Evolutionary conservation across 2,797 vertebrate species (phyloP).

Genomic region (Sebastes cheni): DNA sequence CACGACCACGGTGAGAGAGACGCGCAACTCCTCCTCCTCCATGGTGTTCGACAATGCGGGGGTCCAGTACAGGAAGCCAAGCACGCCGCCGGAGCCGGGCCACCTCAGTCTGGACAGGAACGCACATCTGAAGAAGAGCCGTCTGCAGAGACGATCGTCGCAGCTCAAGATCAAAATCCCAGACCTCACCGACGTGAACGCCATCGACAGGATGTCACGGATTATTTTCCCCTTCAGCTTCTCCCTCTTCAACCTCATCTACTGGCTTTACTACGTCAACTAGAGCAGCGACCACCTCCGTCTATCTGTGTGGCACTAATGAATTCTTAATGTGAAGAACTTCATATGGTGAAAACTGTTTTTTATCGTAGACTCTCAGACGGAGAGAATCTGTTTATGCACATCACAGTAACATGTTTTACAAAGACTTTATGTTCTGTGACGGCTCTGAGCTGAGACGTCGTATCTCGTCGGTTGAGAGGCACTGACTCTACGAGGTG

Average conservation of each 20-base stretch:
- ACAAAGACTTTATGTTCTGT: conserved; percentile 77
- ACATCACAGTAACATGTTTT: conserved; percentile 56
- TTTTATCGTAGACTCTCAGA: conserved; percentile 32
- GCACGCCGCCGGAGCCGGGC: conserved; percentile 81
- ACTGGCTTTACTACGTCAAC: conserved; percentile 99
- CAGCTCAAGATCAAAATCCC: conserved; percentile 99
- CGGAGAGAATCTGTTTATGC: not conserved
- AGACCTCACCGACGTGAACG: conserved; percentile 96
- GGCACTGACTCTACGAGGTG: conserved; percentile 8
- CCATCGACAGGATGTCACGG: conserved; percentile 98
- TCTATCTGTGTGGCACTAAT: not conserved
- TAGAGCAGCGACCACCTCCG: not conserved
- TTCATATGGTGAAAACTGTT: conserved; percentile 39
- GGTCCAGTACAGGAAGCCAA: conserved; percentile 94
- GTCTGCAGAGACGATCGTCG: conserved; percentile 92
- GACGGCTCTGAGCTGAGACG: conserved; percentile 70
- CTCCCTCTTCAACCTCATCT: conserved; percentile 98
- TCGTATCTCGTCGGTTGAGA: conserved; percentile 24
- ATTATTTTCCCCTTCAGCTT: conserved; percentile 96
- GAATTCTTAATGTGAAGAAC: conserved; percentile 51
- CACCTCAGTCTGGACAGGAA: conserved; percentile 88
- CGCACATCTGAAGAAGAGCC: conserved; percentile 85
- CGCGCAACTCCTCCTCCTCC: conserved; percentile 93
- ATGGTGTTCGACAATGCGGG: conserved; percentile 92
- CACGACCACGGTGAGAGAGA: conserved; percentile 86